Evolutionary conservation across 2,888 invertebrate genomes (phyloP), one percentile per base, ranked within the genome.

Genomic region (Heliconius ismenius): DNA sequence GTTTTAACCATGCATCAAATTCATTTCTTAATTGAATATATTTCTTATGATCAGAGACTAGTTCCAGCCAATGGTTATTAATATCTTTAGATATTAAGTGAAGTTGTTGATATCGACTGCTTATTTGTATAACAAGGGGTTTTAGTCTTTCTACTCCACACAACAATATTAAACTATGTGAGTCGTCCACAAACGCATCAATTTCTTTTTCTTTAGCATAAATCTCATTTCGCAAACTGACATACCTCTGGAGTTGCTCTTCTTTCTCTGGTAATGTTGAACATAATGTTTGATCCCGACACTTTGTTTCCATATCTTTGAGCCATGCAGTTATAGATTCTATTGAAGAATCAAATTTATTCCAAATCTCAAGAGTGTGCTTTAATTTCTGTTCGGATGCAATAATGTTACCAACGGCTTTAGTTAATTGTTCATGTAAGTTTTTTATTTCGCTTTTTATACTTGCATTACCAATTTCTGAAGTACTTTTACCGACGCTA

Each of bases 271-370:
- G 94, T 28, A 98, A 89, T 0, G 97, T 96, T 1, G 97, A 96
- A 87, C 97, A 97, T 4, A 98, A 92, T 81, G 96, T 96, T 88
- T 98, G 98, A 83, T 98, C 98, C 74, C 98, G 96, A 87, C 98
- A 97, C 76, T 97, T 96, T 13, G 96, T 95, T 92, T 99, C 98
- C 87, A 96, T 96, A 43, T 95, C 95, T 84, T 97, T 96, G 81
- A 98, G 96, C 98, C 98, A 98, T 83, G 96, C 96, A 18, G 97
- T 97, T 54, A 98, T 95, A 36, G 95, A 95, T 81, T 98, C 98
- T 65, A 98, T 95, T 49, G 96, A 96, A 67, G 95, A 95, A 86
- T 99, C 98, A 89, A 98, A 99, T 78, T 96, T 96, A 82, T 96
- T 95, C 99, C 99, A 99, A 86, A 97, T 97, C 73, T 96, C 95